Base-by-base conservation (phyloP, 2,888 invertebrate genomes). In the Cistogaster globosa region DNA sequence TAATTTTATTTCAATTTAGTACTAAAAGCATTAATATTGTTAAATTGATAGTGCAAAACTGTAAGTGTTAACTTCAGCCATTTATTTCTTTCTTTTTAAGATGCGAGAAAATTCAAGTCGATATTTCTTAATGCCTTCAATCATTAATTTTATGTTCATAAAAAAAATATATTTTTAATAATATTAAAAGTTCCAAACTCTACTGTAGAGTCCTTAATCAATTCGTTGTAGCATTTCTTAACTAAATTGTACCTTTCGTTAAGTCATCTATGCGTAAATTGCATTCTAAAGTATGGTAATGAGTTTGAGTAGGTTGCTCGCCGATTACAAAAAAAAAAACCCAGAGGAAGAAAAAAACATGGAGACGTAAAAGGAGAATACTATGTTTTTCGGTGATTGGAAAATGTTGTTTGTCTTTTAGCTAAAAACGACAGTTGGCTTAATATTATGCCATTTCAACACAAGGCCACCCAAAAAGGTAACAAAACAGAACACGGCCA, bases 401-500 rank as follows among this genome's bases (percentile, higher is more conserved):
- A 86, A 86, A 86, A 84, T 86, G 87, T 86, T 87, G 83, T 87
- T 85, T 87, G 86, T 84, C 83, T 87, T 79, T 86, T 82, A 60
- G 86, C 86, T 68, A 81, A 84, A 32, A 83, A 81, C 78, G 78
- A 81, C 86, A 86, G 75, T 75, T 79, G 76, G 76, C 67, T 26
- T 62, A 67, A 74, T 38, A 65, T 69, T 71, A 3, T 68, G 22
- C 14, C 58, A 69, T 45, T 68, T 63, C 22, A 72, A 74, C 67
- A 57, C 60, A 67, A 87, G 90, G 90, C 90, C 90, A 91, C 90
- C 90, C 90, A 91, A 86, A 82, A 86, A 77, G 87, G 86, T 81
- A 78, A 80, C 81, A 80, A 86, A 58, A 71, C 58, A 78, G 55
- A 85, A 69, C 75, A 81, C 38, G 76, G 55, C 65, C 58, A 38